Base-by-base conservation (phyloP, 1,140 invertebrate species). In the Panulirus ornatus region DNA sequence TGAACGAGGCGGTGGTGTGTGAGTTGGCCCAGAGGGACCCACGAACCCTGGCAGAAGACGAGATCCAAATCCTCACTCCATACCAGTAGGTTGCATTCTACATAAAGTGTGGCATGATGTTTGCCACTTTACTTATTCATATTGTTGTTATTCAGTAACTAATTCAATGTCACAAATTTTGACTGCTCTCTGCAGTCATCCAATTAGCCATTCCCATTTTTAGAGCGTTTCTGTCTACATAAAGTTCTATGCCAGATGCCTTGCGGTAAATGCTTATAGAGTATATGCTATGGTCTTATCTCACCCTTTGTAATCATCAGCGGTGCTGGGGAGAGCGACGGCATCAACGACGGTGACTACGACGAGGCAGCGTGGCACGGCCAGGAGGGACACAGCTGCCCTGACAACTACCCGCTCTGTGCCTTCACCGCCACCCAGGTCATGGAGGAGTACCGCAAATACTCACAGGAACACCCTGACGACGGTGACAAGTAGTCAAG, bases 291-390 rank as follows among this genome's bases (percentile, higher is more conserved):
- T n/a, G n/a, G n/a, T n/a, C n/a, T n/a, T n/a, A n/a, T n/a, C n/a
- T n/a, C n/a, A n/a, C n/a, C n/a, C n/a, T n/a, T n/a, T n/a, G n/a
- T n/a, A n/a, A n/a, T n/a, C n/a, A n/a, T n/a, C 84, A 87, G 84
- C 9, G 84, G 84, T 19, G 51, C 27, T 3, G 84, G 84, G 22
- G 27, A 78, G 51, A 87, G 84, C 38, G 84, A 87, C 30, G 84
- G 84, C 16, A 87, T 27, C 3, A 51, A 14, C 2, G 76, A 76
- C 51, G 84, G 84, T 1, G 44, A 54, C 47, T 87, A 87, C 84
- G 84, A 87, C 84, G 84, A 87, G 51, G 84, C 84, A 22, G 84
- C 51, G 42, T 87, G 84, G 84, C 84, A 87, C 73, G 84, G 84
- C 0, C 84, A 87, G 73, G 73, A 87, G 71, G 84, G 84, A 16